A percentile compares a stretch with the other conserved stretches of the same genome.
These are phyloP conservation scores for Trachops cirrhosus DNA, from an alignment of 2,797 vertebrate species.

Conservation along the genomic window DNA sequence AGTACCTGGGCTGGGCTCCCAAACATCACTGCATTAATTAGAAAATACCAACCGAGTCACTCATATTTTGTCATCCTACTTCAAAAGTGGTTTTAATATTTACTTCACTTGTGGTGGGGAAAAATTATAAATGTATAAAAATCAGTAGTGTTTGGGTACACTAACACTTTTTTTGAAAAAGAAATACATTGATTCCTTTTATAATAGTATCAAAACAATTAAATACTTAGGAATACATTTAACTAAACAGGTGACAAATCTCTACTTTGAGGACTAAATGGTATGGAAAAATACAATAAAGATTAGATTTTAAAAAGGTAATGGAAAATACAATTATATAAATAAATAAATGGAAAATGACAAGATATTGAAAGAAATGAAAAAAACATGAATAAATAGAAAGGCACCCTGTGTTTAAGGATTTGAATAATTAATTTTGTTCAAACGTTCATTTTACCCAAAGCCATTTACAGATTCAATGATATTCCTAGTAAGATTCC, in stretches of 20 bases:
- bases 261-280: too few relatives aligned
- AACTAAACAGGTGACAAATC: too few relatives aligned
- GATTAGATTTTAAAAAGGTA: too few relatives aligned
- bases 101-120: background rate
- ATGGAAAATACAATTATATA: too few relatives aligned
- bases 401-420: background rate
- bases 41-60: background rate
- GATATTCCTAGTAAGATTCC: background rate
- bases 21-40: background rate
- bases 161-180: background rate
- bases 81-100: background rate
- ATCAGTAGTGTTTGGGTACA: background rate
- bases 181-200: background rate
- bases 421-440: background rate
- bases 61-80: background rate
- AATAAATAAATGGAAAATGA: too few relatives aligned
- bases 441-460: background rate
- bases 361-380: background rate
- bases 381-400: background rate
- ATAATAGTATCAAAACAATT: background rate
- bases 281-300: background rate
- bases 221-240: too few relatives aligned
- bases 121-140: background rate
- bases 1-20: background rate
- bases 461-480: background rate